Evolutionary conservation across 2,888 invertebrate genomes (phyloP).

Genomic region (Aporophyla lueneburgensis): DNA sequence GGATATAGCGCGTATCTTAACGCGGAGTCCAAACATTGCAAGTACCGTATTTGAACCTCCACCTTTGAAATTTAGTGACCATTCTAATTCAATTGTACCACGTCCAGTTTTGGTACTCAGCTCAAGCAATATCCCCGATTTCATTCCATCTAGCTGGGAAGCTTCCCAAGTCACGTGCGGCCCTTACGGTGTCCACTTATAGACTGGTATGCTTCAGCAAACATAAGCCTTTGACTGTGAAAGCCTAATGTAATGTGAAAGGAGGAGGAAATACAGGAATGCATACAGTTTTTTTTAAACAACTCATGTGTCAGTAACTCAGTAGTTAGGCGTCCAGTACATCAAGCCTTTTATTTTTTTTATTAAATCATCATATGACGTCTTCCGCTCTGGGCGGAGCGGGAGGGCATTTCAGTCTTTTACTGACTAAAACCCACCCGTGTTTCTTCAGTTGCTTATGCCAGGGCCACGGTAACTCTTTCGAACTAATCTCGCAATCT

Average conservation of each 20-base stretch:
- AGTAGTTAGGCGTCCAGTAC: too few relatives aligned
- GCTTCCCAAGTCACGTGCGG: conserved; percentile 35
- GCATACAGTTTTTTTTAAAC: not conserved
- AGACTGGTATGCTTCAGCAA: conserved; percentile 11
- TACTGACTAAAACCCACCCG: too few relatives aligned
- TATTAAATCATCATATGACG: too few relatives aligned
- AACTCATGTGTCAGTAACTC: too few relatives aligned
- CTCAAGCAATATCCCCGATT: not conserved
- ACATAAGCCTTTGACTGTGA: conserved; percentile 15
- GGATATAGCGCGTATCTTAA: too few relatives aligned
- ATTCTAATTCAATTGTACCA: conserved; percentile 29
- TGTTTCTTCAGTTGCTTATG: too few relatives aligned
- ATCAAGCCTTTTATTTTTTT: too few relatives aligned
- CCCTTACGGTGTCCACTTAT: conserved; percentile 12
- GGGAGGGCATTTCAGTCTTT: too few relatives aligned
- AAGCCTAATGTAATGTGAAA: not conserved
- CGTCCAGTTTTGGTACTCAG: conserved; percentile 29
- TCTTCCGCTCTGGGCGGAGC: too few relatives aligned
- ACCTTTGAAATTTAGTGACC: not conserved
- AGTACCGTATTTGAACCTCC: not conserved
- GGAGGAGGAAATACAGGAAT: not conserved
- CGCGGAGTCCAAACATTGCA: too few relatives aligned
- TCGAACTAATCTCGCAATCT: too few relatives aligned
- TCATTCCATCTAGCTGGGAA: conserved; percentile 13
- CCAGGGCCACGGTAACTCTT: too few relatives aligned